Evolutionary conservation across 2,797 vertebrate genomes (phyloP).

Genomic region (Peromyscus attwateri): DNA sequence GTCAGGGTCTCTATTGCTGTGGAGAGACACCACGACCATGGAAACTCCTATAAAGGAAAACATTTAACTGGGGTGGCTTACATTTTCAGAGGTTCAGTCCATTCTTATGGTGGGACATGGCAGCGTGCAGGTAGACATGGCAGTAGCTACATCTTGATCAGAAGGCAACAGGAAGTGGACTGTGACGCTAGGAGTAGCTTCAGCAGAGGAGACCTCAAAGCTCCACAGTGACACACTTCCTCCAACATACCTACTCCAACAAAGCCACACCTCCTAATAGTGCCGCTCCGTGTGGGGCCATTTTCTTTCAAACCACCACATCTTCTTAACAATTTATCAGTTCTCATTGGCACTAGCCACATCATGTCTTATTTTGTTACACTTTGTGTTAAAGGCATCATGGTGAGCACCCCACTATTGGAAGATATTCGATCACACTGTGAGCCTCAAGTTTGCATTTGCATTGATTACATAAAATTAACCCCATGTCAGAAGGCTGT

Average conservation of each 20-base stretch:
- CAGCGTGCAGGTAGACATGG: no score
- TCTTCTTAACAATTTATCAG: not conserved
- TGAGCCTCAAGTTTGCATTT: not conserved
- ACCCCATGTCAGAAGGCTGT: not conserved
- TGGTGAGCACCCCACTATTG: rapidly evolving
- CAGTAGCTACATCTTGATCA: not conserved
- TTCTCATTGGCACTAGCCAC: rapidly evolving
- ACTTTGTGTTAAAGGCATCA: rapidly evolving
- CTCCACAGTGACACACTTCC: not conserved
- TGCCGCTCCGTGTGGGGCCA: not conserved
- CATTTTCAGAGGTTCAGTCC: no score
- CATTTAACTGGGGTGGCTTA: not conserved
- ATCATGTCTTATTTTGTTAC: not conserved
- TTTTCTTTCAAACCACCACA: not conserved
- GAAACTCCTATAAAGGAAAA: not conserved
- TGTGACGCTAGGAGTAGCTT: not conserved
- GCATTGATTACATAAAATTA: not conserved
- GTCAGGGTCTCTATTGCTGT: not conserved
- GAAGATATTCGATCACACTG: not conserved
- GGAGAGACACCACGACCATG: not conserved
- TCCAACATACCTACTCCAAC: not conserved
- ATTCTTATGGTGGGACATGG: not conserved
- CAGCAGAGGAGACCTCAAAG: not conserved
- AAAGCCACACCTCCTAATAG: not conserved
- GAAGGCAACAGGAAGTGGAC: not conserved